Base-by-base conservation (phyloP, 92 coral and sea anemone species). In the Nematostella vectensis region DNA sequence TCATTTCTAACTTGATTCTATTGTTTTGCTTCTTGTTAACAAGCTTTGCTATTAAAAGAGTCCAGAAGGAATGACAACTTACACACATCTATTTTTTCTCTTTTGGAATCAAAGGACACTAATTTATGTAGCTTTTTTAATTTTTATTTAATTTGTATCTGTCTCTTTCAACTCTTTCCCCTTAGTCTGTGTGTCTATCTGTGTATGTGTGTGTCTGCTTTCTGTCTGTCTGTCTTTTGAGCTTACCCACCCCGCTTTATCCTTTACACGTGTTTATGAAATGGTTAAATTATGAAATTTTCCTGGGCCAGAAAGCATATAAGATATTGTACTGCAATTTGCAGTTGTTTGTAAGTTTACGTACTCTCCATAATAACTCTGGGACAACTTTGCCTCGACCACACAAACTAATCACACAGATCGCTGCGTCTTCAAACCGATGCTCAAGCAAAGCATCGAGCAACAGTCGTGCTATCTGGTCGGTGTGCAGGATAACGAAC, bases 301-400 rank as follows among this genome's bases (percentile, higher is more conserved):
- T n/a, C n/a, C n/a, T n/a, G n/a, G n/a, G n/a, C n/a, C n/a, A n/a
- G n/a, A n/a, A n/a, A n/a, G n/a, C n/a, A n/a, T n/a, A n/a, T n/a
- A n/a, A n/a, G n/a, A n/a, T n/a, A n/a, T n/a, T n/a, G n/a, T n/a
- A n/a, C n/a, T n/a, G n/a, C n/a, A n/a, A n/a, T n/a, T n/a, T n/a
- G n/a, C n/a, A n/a, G n/a, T n/a, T n/a, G n/a, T n/a, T n/a, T n/a
- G n/a, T n/a, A n/a, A n/a, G n/a, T 33, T 6, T 33, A 33, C 68
- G 27, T 54, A 91, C 98, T 79, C 83, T 63, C 84, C 94, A 91
- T 51, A 86, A 73, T 24, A 91, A 67, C 59, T 91, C 96, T 2
- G 95, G 76, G 30, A 70, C 58, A 56, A 25, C 60, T 31, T 54
- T 66, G 59, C 77, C 63, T 11, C n/a, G 25, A 24, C 88, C 94